Base-by-base conservation (phyloP, 2,797 vertebrate genomes). In the Lepilemur septentrionalis region DNA sequence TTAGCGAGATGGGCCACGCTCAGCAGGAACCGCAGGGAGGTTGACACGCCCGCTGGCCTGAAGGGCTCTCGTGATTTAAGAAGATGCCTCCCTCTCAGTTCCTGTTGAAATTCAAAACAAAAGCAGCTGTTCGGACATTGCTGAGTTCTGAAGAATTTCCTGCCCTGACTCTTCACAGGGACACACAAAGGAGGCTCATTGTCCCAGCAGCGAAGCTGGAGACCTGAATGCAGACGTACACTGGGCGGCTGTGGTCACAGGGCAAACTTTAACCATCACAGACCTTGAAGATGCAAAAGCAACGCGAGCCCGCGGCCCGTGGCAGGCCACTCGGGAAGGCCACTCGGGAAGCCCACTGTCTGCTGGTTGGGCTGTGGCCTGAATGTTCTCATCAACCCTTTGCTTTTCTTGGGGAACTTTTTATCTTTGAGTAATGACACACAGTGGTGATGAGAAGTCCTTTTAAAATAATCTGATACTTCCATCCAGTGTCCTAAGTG, bases 361-460 rank as follows among this genome's bases (percentile, higher is more conserved):
- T 30, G 12, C 15, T 9, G 9, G 25, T 9, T 9, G 50, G 63
- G 63, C 59, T 35, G 7, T 2, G 20, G 70, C 30, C 72, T 4
- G 23, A 38, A 12, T 0, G n/a, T n/a, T 50, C 48, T 20, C 5
- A 4, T 2, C 18, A 18, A 12, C 17, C 79, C 79, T 8, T 57
- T 30, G 75, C 38, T 5, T 25, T 57, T 17, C 0, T n/a, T 41
- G 0, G 0, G 61, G 38, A 22, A 17, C 14, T 15, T 59, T 32
- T n/a, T 30, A 0, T 20, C 57, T 23, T 28, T 4, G 11, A 59
- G 89, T 20, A 23, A 1, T 0, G 0, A 4, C 0, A 12, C 46
- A 1, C 22, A 8, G 22, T 23, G 17, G 0, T 25, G 23, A 63
- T 1, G 32, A 70, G 63, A 25, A 52, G 80, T 25, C 14, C 48